These are phyloP conservation scores for Tarsius wallacei DNA, from an alignment of 2,797 vertebrate genomes.

Conservation along the genomic window DNA sequence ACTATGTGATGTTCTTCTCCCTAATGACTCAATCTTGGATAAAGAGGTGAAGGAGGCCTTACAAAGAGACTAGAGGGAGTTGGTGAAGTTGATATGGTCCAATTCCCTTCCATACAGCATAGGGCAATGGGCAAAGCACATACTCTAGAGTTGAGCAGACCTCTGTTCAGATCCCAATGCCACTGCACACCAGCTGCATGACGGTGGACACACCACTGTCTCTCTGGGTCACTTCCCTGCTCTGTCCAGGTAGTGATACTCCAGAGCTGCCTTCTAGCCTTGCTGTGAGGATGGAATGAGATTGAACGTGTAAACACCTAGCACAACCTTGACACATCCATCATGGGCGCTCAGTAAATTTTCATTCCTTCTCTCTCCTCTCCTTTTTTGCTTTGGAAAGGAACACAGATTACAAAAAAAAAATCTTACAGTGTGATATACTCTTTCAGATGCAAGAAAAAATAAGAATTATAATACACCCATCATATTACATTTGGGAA, in stretches of 20 bases:
- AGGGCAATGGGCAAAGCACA: too few species aligned
- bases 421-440: background rate
- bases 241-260: fast-evolving
- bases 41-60: background rate
- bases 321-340: fast-evolving
- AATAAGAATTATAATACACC: background rate
- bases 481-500: background rate
- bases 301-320: fast-evolving
- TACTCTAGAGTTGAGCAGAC: too few species aligned
- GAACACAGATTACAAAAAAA: background rate
- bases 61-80: background rate
- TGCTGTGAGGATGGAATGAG: background rate
- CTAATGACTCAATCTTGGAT: slow-evolving; percentile 68
- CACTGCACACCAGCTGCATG: background rate
- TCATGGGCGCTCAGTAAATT: background rate
- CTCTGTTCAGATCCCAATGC: fast-evolving
- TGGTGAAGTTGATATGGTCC: fast-evolving
- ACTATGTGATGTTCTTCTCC: slow-evolving; percentile 1
- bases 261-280: background rate
- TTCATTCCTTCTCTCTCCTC: background rate
- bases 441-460: background rate
- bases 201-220: background rate
- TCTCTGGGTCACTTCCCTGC: background rate
- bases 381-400: slow-evolving; percentile 13
- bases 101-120: background rate